A percentile compares a stretch with the other conserved stretches of the same genome.
Evolutionary conservation across 2,888 invertebrate genomes (phyloP).

Genomic region (Papilio gigon): DNA sequence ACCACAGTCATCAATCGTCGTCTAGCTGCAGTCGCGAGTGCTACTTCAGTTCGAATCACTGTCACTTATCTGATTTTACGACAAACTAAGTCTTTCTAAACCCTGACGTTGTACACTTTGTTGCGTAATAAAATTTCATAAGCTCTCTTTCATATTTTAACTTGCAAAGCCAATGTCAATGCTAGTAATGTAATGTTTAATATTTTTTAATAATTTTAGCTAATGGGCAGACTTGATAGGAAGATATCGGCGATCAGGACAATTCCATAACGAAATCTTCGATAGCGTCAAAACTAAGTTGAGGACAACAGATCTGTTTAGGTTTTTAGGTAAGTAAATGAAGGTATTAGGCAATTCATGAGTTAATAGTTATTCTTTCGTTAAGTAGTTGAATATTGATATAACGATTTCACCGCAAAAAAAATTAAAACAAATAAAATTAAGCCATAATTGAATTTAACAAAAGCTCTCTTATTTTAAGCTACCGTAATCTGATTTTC

Average conservation of each 20-base stretch:
- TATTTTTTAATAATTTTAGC: too few species aligned
- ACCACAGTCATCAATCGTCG: constrained; percentile 38
- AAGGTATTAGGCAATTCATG: too few species aligned
- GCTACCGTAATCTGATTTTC: constrained; percentile 43
- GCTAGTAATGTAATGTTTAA: too few species aligned
- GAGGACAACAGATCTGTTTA: too few species aligned
- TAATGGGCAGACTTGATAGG: too few species aligned
- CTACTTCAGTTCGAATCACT: constrained; percentile 33
- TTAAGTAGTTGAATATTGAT: constrained; percentile 18
- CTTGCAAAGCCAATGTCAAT: too few species aligned
- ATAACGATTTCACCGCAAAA: constrained; percentile 19
- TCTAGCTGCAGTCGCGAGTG: constrained; percentile 27
- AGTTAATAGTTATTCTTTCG: constrained; percentile 14
- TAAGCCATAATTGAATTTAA: constrained; percentile 40
- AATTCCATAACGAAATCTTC: too few species aligned
- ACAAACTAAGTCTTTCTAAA: constrained; percentile 33
- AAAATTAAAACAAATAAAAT: constrained; percentile 38
- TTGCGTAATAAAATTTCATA: constrained; percentile 22
- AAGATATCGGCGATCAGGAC: too few species aligned
- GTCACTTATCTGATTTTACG: constrained; percentile 33
- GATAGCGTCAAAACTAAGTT: too few species aligned
- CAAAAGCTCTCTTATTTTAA: constrained; percentile 41
- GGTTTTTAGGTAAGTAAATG: too few species aligned
- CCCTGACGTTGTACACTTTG: constrained; percentile 26
- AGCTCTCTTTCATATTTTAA: neutral